Conservation (phyloP, 2,888 invertebrate species). For the Cantharis rustica region DNA sequence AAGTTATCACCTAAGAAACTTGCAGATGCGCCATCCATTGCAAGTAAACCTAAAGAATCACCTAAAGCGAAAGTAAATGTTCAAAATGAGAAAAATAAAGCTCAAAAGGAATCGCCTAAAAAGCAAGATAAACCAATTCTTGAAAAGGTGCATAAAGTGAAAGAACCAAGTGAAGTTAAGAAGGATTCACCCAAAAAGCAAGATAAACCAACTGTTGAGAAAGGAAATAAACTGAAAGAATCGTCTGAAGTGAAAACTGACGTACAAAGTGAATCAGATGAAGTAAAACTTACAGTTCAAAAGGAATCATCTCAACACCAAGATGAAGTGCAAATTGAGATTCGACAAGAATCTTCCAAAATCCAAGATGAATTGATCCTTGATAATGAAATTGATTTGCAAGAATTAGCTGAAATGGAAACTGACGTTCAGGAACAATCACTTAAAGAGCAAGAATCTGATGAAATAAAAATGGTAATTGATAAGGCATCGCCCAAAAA, state of each 20-base stretch:
- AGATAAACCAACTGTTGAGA: not conserved
- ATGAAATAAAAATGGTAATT: not conserved
- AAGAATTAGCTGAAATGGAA: not conserved
- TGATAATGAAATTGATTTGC: not conserved
- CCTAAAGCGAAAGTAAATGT: not conserved
- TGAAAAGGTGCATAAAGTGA: not conserved
- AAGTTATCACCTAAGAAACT: not conserved
- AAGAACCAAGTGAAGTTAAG: not conserved
- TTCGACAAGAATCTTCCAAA: too few relatives aligned
- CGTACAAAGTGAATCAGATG: not conserved
- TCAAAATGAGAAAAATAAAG: not conserved
- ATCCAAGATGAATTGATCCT: not conserved
- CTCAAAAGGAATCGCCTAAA: not conserved
- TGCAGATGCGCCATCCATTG: not conserved
- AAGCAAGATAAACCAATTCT: not conserved
- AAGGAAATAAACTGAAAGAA: too few relatives aligned
- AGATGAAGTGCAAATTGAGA: too few relatives aligned
- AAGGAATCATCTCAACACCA: not conserved
- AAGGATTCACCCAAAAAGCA: not conserved
- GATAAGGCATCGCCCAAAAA: not conserved
- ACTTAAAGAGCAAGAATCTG: not conserved
- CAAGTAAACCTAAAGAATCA: not conserved
- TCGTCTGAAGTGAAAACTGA: too few relatives aligned
- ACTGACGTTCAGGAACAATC: not conserved
- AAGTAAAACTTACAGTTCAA: not conserved